Percentiles rank a stretch among this genome's conserved stretches.
Evolutionary conservation across 2,888 invertebrate species (phyloP).

Genomic region (Morpho achilles): DNA sequence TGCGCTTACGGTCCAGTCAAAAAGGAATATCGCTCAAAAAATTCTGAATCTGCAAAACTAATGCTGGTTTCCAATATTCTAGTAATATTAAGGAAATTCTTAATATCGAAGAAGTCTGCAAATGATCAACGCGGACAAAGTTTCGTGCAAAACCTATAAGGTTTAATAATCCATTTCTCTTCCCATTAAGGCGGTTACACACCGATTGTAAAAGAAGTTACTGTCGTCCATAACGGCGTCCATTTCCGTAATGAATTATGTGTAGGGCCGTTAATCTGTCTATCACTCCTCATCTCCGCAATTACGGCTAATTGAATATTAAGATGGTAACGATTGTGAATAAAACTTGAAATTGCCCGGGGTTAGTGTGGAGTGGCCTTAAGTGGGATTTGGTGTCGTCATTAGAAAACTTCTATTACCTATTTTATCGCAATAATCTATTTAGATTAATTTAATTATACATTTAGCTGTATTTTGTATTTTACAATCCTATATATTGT

Average conservation of each 20-base stretch:
- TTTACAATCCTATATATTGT: too few species aligned
- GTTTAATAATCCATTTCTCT: background rate
- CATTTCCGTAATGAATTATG: slow-evolving; percentile 72
- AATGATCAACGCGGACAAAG: background rate
- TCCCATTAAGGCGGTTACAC: slow-evolving; percentile 10
- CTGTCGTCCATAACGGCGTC: slow-evolving; percentile 49
- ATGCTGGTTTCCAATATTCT: too few species aligned
- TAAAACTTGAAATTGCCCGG: slow-evolving; percentile 51
- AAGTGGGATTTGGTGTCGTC: slow-evolving; percentile 10
- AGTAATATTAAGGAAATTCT: too few species aligned
- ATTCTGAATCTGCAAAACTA: too few species aligned
- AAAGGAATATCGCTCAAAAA: too few species aligned
- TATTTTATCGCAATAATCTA: background rate
- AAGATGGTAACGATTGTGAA: slow-evolving; percentile 59
- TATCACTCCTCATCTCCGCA: slow-evolving; percentile 59
- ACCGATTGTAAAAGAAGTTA: slow-evolving; percentile 29
- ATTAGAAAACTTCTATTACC: background rate
- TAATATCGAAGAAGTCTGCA: too few species aligned
- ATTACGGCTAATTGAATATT: slow-evolving; percentile 72
- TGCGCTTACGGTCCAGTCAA: too few species aligned
- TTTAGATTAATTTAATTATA: background rate
- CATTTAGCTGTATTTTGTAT: too few species aligned
- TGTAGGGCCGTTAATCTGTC: slow-evolving; percentile 55
- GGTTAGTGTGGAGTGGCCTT: slow-evolving; percentile 32
- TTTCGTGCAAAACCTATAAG: background rate